phyloP scores from a whole-genome alignment of 2,797 vertebrate genomes.

The Mycteria americana region DNA sequence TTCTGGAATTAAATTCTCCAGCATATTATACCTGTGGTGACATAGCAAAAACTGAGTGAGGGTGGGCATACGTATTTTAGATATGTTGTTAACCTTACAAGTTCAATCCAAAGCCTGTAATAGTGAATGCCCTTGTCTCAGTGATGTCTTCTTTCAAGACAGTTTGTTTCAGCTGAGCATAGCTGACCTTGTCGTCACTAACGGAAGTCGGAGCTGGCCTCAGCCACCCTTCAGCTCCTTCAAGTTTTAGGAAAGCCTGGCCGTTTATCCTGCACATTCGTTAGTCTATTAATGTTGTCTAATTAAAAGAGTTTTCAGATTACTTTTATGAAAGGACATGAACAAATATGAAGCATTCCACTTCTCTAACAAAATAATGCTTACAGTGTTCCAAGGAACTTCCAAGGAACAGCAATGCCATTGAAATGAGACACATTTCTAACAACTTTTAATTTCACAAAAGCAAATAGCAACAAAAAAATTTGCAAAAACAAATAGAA shows the following conservation, averaged over 20 bases:
- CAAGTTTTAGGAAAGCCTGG: background rate
- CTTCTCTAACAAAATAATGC: background rate
- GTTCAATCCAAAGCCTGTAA: background rate
- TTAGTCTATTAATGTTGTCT: background rate
- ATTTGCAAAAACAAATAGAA: background rate
- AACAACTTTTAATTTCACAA: background rate
- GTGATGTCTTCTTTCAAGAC: background rate
- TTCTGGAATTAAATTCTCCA: background rate
- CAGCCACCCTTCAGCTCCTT: background rate
- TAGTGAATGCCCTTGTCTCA: background rate
- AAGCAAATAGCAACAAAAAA: background rate
- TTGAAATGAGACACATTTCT: background rate
- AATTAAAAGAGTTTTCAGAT: background rate
- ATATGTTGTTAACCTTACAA: background rate
- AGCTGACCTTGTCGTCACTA: background rate
- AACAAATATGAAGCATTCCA: background rate
- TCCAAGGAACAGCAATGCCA: background rate
- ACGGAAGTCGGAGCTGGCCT: accelerated
- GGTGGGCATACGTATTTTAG: background rate
- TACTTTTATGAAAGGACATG: background rate
- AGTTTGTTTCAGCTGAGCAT: background rate
- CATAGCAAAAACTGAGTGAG: background rate
- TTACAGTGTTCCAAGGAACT: background rate
- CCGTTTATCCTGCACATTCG: background rate
- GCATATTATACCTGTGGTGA: background rate